Evolutionary conservation across 2,113 vertebrate species (phyloP), one percentile per base, ranked within the genome.

Genomic region (Albula goreensis): DNA sequence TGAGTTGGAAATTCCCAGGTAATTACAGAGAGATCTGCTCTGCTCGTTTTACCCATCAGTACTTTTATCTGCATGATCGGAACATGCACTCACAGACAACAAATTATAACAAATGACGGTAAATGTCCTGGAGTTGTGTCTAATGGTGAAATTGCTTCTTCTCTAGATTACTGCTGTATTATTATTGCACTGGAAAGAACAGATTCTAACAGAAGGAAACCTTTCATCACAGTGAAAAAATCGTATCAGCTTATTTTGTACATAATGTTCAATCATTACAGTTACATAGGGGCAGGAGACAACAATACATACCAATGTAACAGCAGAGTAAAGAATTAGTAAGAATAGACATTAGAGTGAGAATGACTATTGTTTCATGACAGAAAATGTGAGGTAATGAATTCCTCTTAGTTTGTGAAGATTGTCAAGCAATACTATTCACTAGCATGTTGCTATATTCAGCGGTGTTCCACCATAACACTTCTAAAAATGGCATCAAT

Each of bases 1-100:
- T n/a, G 22, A 74, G n/a, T 31, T 74, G 70, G 70, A 74, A 74
- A 74, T 74, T 74, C 70, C 70, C 70, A 74, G 22, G n/a, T 74
- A 74, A 74, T 74, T 74, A 74, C 70, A 74, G 70, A 31, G 70
- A 31, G 25, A 19, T n/a, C 70, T 74, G 70, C 31, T 74, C 31
- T 74, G 22, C n/a, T 74, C 70, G 2, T 74, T 74, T 74, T 31
- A 9, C 25, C 22, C 70, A 31, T 74, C 70, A 74, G 70, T 74
- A 8, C n/a, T 10, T 22, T n/a, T 12, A 56, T 9, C 7, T 74
- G 70, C 22, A n/a, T 31, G 70, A 9, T 74, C 70, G 31, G 70
- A 25, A 74, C 10, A 10, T 31, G n/a, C 70, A 11, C n/a, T 22
- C 22, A 74, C 70, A n/a, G n/a, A 74, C 70, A 74, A 3, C 8